A percentile compares a stretch with the other conserved stretches of the same genome.
These are phyloP conservation scores for Acrocephalus scirpaceus DNA, from an alignment of 2,797 vertebrate genomes.

Conservation along the genomic window DNA sequence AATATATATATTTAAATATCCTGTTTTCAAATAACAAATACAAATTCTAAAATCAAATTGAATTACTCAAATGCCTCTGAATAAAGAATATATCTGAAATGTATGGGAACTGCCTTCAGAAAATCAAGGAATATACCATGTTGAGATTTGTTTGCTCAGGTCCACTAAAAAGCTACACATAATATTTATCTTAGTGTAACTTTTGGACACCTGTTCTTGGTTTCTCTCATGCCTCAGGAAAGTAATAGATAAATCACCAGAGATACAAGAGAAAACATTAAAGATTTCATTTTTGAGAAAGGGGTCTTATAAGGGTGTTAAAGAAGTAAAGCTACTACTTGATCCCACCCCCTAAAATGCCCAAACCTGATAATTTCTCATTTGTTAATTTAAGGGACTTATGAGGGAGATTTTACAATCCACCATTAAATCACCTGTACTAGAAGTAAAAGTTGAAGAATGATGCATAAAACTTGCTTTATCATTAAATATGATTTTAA, in stretches of 20 bases:
- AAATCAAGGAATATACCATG: neutral
- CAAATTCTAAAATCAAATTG: neutral
- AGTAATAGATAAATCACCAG: neutral
- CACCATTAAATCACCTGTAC: neutral
- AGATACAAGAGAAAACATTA: neutral
- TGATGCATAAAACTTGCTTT: neutral
- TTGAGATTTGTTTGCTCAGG: neutral
- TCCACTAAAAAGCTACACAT: neutral
- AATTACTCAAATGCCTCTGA: neutral
- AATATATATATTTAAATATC: no score
- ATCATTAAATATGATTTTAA: neutral
- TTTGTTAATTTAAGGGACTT: neutral
- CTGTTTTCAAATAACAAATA: neutral
- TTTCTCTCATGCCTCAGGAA: neutral
- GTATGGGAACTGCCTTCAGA: neutral
- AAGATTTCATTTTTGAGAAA: neutral
- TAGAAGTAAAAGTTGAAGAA: neutral
- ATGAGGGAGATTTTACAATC: neutral
- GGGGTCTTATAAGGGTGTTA: rapidly evolving
- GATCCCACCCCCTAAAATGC: neutral
- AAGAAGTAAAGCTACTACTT: neutral
- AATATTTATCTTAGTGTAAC: neutral
- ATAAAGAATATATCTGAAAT: neutral
- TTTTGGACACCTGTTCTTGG: neutral
- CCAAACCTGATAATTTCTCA: neutral